phyloP scores from a whole-genome alignment of 2,888 invertebrate genomes.

The Oligia strigilis region DNA sequence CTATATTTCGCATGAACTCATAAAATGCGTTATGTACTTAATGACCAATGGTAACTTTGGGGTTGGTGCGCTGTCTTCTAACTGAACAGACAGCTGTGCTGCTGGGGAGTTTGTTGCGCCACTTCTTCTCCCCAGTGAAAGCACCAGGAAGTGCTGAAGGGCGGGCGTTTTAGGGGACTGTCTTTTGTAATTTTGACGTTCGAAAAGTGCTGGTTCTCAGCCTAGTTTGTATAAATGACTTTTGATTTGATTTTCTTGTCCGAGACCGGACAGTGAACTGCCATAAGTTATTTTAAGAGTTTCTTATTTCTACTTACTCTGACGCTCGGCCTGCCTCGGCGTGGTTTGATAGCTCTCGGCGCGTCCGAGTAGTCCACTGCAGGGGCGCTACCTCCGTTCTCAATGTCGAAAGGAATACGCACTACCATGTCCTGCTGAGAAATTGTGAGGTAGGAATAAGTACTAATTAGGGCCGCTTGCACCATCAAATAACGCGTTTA shows the following conservation, averaged over 20 bases:
- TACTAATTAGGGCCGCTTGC: background rate
- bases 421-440: constrained; percentile 81
- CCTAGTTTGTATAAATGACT: too few species aligned
- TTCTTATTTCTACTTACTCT: constrained; percentile 71
- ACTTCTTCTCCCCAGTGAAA: too few species aligned
- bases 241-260: too few species aligned
- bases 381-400: constrained; percentile 73
- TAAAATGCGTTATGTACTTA: background rate
- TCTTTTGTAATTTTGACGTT: too few species aligned
- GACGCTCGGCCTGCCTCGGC: constrained; percentile 84
- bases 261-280: background rate
- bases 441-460: background rate
- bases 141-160: too few species aligned
- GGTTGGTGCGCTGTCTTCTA: background rate
- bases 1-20: background rate
- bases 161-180: too few species aligned
- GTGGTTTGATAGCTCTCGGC: constrained; percentile 79
- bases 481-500: background rate
- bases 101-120: too few species aligned
- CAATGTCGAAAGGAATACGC: constrained; percentile 87
- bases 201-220: too few species aligned
- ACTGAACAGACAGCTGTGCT: too few species aligned
- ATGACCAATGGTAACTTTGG: background rate
- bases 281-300: background rate
- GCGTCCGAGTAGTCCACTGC: constrained; percentile 77